A percentile compares a stretch with the other conserved stretches of the same genome.
Conservation (phyloP, 2,888 invertebrate species). For the Priocnemis perturbator region DNA sequence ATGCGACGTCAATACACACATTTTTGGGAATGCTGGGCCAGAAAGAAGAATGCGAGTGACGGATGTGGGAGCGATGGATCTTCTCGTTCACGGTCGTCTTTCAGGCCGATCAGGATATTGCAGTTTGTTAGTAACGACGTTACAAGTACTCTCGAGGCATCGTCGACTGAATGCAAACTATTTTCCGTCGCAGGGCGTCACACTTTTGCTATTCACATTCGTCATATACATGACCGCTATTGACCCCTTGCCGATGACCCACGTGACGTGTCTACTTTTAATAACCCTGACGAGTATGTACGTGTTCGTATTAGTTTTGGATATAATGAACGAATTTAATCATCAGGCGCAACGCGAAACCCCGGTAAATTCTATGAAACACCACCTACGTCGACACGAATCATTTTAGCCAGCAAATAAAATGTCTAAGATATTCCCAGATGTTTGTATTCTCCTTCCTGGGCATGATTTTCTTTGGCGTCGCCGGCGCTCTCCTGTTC, state of each 20-base stretch:
- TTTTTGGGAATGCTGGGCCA: neutral
- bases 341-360: slow-evolving; percentile 44
- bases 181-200: slow-evolving; percentile 25
- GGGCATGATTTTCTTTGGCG: slow-evolving; percentile 58
- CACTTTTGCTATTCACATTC: slow-evolving; percentile 55
- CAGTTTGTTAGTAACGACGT: slow-evolving; percentile 59
- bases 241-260: slow-evolving; percentile 33
- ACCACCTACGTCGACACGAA: slow-evolving; percentile 1
- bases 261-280: slow-evolving; percentile 52
- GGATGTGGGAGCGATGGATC: too few relatives aligned
- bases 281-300: slow-evolving; percentile 56
- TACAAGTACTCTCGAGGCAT: too few relatives aligned
- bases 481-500: slow-evolving; percentile 51
- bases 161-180: too few relatives aligned
- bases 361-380: slow-evolving; percentile 54
- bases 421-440: slow-evolving; percentile 40
- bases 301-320: slow-evolving; percentile 58
- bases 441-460: slow-evolving; percentile 62
- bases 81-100: slow-evolving; percentile 23
- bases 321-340: slow-evolving; percentile 60
- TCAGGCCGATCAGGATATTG: slow-evolving; percentile 59
- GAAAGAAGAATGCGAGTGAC: neutral
- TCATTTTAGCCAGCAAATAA: neutral
- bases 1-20: neutral
- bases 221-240: slow-evolving; percentile 51